These are phyloP conservation scores for Empidonax alnorum DNA, from an alignment of 2,113 vertebrate species.

Conservation along the genomic window DNA sequence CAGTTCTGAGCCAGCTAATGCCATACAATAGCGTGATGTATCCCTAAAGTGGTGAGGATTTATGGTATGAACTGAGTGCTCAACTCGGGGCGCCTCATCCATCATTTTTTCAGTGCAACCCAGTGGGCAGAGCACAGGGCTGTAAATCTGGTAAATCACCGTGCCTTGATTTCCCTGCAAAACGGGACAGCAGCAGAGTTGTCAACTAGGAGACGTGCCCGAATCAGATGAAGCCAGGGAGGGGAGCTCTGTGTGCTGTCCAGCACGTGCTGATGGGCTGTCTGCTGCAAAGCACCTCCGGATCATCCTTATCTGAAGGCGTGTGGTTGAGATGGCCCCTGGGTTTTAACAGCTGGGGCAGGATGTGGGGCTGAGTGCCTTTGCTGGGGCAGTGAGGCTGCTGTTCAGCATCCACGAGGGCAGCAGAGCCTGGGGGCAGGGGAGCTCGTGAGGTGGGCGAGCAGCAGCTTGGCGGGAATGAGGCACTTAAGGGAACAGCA, in stretches of 20 bases:
- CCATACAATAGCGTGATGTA: not conserved
- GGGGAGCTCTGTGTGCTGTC: not conserved
- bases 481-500: not conserved
- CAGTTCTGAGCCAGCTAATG: not conserved
- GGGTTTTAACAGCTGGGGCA: not conserved
- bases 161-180: constrained; percentile 14
- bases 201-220: not conserved
- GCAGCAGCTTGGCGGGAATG: not conserved
- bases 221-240: not conserved
- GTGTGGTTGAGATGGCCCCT: not conserved
- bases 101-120: not conserved
- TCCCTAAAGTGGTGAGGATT: constrained; percentile 1
- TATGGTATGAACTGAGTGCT: not conserved
- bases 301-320: not conserved
- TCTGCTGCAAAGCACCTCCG: not conserved
- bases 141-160: not conserved
- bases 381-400: not conserved
- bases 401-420: not conserved
- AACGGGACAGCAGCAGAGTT: not conserved
- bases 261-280: not conserved
- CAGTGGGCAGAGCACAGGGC: not conserved
- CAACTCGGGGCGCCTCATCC: not conserved
- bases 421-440: not conserved
- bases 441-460: not conserved
- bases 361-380: not conserved